Evolutionary conservation across 2,797 vertebrate species (phyloP), one percentile per base, ranked within the genome.

Genomic region (Sebastes steindachneri): DNA sequence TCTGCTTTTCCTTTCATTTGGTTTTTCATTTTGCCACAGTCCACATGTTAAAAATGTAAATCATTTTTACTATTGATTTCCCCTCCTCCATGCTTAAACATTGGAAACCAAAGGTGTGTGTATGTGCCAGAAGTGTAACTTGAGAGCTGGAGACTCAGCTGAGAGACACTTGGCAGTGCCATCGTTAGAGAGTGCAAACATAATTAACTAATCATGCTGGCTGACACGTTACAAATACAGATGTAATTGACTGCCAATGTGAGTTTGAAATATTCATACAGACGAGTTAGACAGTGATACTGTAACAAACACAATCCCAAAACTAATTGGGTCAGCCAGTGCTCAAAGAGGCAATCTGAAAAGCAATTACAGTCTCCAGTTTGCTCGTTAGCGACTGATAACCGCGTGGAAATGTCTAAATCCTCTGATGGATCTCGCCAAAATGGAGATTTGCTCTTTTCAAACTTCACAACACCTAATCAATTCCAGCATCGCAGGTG

Each of bases 311-410:
- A 86, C 90, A 91, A 88, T 93, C 86, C 86, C 85, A 75, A 82
- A 90, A 87, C 87, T 95, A 93, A 94, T 94, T 93, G 91, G 88
- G 89, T 94, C 92, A 92, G 91, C 90, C 89, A 76, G 86, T 81
- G 86, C 88, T 93, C 88, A 93, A 90, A 94, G 78, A 91, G 83
- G 88, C 85, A 90, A 93, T 93, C 88, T 88, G 70, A 76, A 93
- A 95, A 92, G 85, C 89, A 94, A 94, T 94, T 92, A 94, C 75
- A 70, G 68, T 78, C 85, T 86, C 86, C 84, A 72, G 77, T 93
- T 90, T 85, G 82, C 80, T 88, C 28, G 28, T 73, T 76, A 88
- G 85, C 54, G 58, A 73, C 86, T 86, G 86, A 92, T 91, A 87
- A 90, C 90, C 48, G 45, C 77, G 26, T 31, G 67, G 72, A 82